Evolutionary conservation across 2,113 vertebrate genomes (phyloP).

Genomic region (Turnix velox): DNA sequence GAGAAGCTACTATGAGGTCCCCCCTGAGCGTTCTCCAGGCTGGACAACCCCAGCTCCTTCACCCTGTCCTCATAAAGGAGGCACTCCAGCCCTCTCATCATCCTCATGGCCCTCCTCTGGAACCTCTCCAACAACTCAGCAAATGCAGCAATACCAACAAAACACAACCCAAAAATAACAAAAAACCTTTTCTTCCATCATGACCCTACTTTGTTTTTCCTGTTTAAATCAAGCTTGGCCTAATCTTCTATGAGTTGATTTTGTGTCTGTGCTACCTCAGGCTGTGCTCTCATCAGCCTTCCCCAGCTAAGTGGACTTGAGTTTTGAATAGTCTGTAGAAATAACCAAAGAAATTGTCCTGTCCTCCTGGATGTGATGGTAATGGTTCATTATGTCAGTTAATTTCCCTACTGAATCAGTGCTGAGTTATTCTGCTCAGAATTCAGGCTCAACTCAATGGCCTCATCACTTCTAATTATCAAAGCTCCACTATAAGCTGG

Average conservation of each 20-base stretch:
- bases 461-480: constrained; percentile 21
- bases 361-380: constrained; percentile 17
- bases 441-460: neutral
- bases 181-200: neutral
- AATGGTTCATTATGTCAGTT: constrained; percentile 50
- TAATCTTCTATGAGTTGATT: constrained; percentile 32
- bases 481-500: neutral
- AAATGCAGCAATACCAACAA: neutral
- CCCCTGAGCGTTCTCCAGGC: too few relatives aligned
- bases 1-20: too few relatives aligned
- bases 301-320: constrained; percentile 30
- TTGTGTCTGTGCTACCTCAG: constrained; percentile 2
- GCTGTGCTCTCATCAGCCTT: constrained; percentile 51
- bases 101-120: too few relatives aligned
- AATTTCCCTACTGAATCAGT: neutral
- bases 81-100: too few relatives aligned
- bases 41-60: too few relatives aligned
- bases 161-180: neutral
- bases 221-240: constrained; percentile 21
- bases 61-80: too few relatives aligned
- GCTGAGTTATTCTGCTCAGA: neutral
- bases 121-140: too few relatives aligned
- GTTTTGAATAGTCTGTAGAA: constrained; percentile 28
- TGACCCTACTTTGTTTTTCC: neutral
- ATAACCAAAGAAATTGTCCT: constrained; percentile 48